These are phyloP conservation scores for Takifugu flavidus DNA, from an alignment of 2,113 vertebrate species.

Conservation along the genomic window DNA sequence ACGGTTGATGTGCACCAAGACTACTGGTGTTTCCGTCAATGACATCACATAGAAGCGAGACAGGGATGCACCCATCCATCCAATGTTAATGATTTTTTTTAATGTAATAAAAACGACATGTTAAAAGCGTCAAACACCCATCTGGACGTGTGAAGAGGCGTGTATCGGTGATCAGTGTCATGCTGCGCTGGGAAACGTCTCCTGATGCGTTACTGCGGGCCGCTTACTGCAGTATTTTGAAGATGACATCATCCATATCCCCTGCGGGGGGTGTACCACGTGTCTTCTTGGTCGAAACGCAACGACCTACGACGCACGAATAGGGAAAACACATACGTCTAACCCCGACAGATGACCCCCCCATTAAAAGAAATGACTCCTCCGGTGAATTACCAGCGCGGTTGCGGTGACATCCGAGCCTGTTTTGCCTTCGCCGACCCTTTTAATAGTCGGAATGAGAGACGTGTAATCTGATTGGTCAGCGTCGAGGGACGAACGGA, in stretches of 20 bases:
- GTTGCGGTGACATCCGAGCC: slow-evolving; percentile 28
- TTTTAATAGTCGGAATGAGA: slow-evolving; percentile 67
- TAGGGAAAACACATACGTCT: neutral
- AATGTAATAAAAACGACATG: no score
- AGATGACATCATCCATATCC: slow-evolving; percentile 74
- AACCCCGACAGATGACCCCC: no score
- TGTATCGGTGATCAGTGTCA: no score
- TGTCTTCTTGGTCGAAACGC: slow-evolving; percentile 40
- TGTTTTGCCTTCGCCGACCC: slow-evolving; percentile 47
- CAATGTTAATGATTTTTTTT: no score
- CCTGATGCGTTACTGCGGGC: slow-evolving; percentile 64
- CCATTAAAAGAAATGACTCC: neutral
- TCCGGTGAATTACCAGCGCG: slow-evolving; percentile 9
- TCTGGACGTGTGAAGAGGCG: no score
- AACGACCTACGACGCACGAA: slow-evolving; percentile 25
- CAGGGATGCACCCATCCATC: no score
- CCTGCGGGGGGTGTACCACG: slow-evolving; percentile 47
- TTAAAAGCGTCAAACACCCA: no score
- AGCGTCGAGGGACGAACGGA: slow-evolving; percentile 35
- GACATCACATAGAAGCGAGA: no score
- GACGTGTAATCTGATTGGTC: slow-evolving; percentile 66
- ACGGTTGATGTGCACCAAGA: no score
- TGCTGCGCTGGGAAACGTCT: neutral
- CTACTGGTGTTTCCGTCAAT: no score
- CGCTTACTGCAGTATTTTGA: slow-evolving; percentile 70